Percentiles rank a stretch among this genome's conserved stretches.
Evolutionary conservation across 2,113 vertebrate genomes (phyloP).

Genomic region (Larimichthys polyactis): DNA sequence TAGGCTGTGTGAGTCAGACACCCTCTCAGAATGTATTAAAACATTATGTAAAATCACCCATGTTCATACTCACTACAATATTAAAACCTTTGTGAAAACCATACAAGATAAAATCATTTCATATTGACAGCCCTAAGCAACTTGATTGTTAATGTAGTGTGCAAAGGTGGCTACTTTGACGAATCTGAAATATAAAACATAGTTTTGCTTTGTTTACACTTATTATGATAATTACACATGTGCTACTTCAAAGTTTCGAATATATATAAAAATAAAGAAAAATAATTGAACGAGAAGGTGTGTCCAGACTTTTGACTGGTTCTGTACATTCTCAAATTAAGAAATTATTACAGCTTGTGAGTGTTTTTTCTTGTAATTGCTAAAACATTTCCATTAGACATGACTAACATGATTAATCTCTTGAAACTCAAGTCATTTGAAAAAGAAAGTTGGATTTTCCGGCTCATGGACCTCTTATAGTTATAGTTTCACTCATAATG

Average conservation of each 20-base stretch:
- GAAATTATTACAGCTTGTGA: not conserved
- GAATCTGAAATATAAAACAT: too few relatives aligned
- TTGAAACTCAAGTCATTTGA: not conserved
- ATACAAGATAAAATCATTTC: not conserved
- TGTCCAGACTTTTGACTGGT: too few relatives aligned
- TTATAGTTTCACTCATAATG: not conserved
- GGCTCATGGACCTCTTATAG: not conserved
- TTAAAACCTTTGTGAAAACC: not conserved
- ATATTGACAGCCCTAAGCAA: not conserved
- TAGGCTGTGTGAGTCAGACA: not conserved
- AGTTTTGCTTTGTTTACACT: too few relatives aligned
- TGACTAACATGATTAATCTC: slow-evolving; percentile 19
- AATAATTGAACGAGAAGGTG: too few relatives aligned
- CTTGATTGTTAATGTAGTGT: not conserved
- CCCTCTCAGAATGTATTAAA: too few relatives aligned
- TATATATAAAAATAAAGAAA: too few relatives aligned
- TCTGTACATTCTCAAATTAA: not conserved
- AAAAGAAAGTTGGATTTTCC: not conserved
- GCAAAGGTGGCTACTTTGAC: too few relatives aligned
- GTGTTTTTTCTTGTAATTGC: not conserved
- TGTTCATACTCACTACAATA: not conserved
- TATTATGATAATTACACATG: too few relatives aligned
- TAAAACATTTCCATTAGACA: not conserved
- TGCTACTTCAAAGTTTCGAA: too few relatives aligned
- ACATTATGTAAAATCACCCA: not conserved